Evolutionary conservation across 2,113 vertebrate species (phyloP).

Genomic region (Pseudorasbora parva): DNA sequence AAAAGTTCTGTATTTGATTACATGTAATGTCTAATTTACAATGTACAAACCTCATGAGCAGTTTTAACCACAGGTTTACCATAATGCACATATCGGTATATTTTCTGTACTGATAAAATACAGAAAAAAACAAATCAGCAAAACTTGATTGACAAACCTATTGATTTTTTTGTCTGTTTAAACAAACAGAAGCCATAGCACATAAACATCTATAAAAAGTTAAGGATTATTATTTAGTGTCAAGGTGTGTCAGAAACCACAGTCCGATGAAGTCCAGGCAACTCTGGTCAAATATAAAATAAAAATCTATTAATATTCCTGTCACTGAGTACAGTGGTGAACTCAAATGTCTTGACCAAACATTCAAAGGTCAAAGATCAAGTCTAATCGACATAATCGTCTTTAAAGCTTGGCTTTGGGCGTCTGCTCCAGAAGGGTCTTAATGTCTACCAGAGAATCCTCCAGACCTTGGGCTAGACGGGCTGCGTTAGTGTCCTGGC

Average conservation of each 20-base stretch:
- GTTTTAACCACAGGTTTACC: neutral
- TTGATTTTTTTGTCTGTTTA: neutral
- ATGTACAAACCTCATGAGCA: neutral
- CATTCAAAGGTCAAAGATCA: neutral
- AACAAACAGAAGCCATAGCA: neutral
- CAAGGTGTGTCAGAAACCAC: neutral
- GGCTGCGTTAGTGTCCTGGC: constrained; percentile 80
- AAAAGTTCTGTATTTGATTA: neutral
- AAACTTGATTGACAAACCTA: neutral
- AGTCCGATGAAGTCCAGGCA: neutral
- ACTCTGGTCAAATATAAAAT: neutral
- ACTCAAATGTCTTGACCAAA: neutral
- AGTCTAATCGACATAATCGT: neutral
- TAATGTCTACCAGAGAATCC: constrained; percentile 86
- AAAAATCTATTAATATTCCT: neutral
- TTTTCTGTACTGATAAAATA: neutral
- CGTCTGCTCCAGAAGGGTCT: constrained; percentile 79
- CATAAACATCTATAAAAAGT: neutral
- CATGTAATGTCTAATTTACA: neutral
- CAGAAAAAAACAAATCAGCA: neutral
- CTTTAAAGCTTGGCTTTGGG: constrained; percentile 88
- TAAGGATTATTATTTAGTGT: neutral
- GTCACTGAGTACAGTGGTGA: neutral
- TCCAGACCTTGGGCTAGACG: constrained; percentile 82
- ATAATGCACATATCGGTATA: neutral